Evolutionary conservation across 2,888 invertebrate species (phyloP), one percentile per base, ranked within the genome.

Genomic region (Dicyrtomina minuta): DNA sequence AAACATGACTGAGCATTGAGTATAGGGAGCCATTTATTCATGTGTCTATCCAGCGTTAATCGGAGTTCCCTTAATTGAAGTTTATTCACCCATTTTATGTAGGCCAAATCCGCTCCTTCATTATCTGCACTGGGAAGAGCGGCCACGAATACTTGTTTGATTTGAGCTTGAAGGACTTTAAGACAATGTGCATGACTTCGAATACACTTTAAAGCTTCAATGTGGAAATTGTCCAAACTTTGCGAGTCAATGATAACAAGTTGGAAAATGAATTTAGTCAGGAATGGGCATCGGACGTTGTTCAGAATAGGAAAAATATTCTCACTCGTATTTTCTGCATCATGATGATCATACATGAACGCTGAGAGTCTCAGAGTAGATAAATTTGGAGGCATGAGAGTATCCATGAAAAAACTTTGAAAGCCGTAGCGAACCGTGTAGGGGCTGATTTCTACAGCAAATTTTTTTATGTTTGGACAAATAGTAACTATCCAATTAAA

Each of bases 231-330:
- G 26, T 60, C 53, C 61, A 68, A 33, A 53, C 60, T 60, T 26
- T 68, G 68, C 22, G 68, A 51, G 51, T 68, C 68, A 51, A 68
- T 68, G 6, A 68, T 68, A 20, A 59, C 59, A 8, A 68, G 22
- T 39, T 68, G 68, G 24, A 68, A 68, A 39, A 60, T 33, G 24
- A 68, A 68, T 39, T 51, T 33, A 10, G 27, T n/a, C 17, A 68
- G 22, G 12, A 20, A 27, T 10, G 68, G 51, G n/a, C 51, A 53
- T 4, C 60, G 60, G 4, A 60, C 33, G 24, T 60, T 68, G n/a
- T 22, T 60, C 12, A 68, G 22, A 3, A 68, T 43, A 13, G 68
- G 68, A 17, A 60, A 53, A 20, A 68, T 20, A 60, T 68, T 68
- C 10, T 61, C 68, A 20, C 51, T 41, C 8, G 68, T 60, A 1